A percentile compares a stretch with the other conserved stretches of the same genome.
phyloP scores from a whole-genome alignment of 2,113 vertebrate genomes.

The Platysteira castanea region DNA sequence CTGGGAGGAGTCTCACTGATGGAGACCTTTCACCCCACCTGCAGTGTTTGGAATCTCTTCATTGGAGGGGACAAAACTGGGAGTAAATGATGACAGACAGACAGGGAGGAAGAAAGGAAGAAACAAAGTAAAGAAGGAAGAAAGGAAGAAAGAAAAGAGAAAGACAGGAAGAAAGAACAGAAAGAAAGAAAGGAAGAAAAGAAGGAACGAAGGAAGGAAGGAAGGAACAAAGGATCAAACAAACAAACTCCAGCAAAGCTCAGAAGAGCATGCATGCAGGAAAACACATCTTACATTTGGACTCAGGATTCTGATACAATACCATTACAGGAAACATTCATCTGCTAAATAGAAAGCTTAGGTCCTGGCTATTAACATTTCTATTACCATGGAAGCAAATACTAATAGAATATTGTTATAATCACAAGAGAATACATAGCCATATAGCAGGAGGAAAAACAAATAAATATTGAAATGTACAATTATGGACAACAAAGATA shows the following conservation, averaged over 20 bases:
- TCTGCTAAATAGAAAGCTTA: neutral
- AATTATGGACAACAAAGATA: neutral
- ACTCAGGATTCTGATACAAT: neutral
- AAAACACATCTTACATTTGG: neutral
- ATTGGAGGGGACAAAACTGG: neutral
- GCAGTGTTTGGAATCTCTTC: neutral
- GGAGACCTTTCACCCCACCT: neutral
- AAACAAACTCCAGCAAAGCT: neutral
- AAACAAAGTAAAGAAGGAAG: too few relatives aligned
- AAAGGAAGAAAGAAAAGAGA: too few relatives aligned
- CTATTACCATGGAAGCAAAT: neutral
- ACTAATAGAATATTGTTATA: neutral
- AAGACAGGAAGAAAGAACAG: too few relatives aligned
- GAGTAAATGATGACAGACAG: neutral
- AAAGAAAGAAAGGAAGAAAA: fast-evolving
- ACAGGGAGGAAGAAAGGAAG: too few relatives aligned
- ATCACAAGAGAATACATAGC: neutral
- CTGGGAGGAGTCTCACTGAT: neutral
- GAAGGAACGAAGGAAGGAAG: too few relatives aligned
- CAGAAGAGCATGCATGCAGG: neutral
- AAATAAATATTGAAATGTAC: neutral
- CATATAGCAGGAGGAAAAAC: neutral
- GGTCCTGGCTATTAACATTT: neutral
- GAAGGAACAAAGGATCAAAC: neutral
- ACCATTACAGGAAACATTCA: neutral